Conservation (phyloP, 2,113 vertebrate genomes). For the Gopherus evgoodei region DNA sequence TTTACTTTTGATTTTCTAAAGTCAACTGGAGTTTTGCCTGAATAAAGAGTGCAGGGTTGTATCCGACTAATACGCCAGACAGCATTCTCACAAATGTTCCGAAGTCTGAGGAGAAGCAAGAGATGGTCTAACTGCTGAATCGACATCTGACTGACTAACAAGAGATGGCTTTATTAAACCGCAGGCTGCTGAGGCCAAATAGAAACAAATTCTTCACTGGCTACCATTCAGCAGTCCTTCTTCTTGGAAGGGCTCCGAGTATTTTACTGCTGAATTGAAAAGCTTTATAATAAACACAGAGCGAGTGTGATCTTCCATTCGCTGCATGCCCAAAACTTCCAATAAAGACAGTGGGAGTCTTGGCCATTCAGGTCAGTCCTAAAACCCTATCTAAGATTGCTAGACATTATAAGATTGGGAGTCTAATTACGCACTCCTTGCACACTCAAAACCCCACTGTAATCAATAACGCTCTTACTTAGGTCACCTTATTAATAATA, state of each 20-base stretch:
- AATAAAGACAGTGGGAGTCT: not conserved
- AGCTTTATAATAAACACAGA: not conserved
- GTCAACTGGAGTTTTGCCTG: not conserved
- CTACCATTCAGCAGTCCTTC: not conserved
- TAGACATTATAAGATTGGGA: not conserved
- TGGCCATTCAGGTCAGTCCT: not conserved
- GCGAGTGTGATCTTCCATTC: not conserved
- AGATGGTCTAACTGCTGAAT: not conserved
- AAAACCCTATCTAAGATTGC: not conserved
- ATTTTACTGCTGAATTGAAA: conserved; percentile 13
- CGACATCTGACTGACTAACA: not conserved
- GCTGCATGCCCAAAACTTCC: not conserved
- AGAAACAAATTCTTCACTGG: not conserved
- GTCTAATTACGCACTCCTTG: not conserved
- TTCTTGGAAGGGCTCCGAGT: not conserved
- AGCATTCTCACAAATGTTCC: not conserved
- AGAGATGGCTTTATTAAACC: not conserved
- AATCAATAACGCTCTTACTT: not conserved
- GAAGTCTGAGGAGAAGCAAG: not conserved
- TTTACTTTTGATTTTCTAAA: not conserved
- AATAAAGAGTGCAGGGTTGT: not conserved
- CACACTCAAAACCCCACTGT: not conserved
- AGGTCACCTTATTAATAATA: not conserved
- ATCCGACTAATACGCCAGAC: not conserved
- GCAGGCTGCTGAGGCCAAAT: not conserved